Percentiles rank a stretch among this genome's conserved stretches.
Conservation (phyloP, 37 sponge, comb jelly and placozoan species). For the Hexactinellida sp. region DNA sequence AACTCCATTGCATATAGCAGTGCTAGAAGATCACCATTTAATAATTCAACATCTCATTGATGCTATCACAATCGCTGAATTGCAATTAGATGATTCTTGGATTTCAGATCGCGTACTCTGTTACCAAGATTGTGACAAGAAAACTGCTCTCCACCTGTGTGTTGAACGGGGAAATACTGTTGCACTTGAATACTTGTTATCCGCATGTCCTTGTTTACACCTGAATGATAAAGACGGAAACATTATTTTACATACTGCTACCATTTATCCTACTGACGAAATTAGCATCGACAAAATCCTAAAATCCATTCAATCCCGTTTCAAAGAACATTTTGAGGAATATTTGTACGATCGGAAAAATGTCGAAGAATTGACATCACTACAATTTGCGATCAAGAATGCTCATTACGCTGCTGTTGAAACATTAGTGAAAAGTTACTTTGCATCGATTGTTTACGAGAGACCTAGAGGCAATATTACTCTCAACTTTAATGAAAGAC, state of each 20-base stretch:
- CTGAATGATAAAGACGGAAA: not conserved
- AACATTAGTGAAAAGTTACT: not conserved
- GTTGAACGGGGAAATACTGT: not conserved
- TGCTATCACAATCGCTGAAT: not conserved
- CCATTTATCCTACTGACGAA: not conserved
- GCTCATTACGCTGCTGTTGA: not conserved
- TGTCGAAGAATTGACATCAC: not conserved
- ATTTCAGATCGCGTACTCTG: not conserved
- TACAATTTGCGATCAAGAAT: not conserved
- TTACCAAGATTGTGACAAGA: not conserved
- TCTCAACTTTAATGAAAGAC: not conserved
- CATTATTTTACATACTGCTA: not conserved
- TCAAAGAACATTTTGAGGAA: not conserved
- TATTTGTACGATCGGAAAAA: not conserved
- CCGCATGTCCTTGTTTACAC: not conserved
- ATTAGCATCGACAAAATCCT: not conserved
- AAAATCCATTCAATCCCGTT: not conserved
- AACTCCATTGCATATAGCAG: not conserved
- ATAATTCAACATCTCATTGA: not conserved
- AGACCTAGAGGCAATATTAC: not conserved
- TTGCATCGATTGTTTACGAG: not conserved
- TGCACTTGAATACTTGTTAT: not conserved
- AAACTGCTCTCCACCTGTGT: not conserved
- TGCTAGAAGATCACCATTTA: not conserved
- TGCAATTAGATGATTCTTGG: not conserved